Evolutionary conservation across 2,797 vertebrate genomes (phyloP).

Genomic region (Artibeus jamaicensis): DNA sequence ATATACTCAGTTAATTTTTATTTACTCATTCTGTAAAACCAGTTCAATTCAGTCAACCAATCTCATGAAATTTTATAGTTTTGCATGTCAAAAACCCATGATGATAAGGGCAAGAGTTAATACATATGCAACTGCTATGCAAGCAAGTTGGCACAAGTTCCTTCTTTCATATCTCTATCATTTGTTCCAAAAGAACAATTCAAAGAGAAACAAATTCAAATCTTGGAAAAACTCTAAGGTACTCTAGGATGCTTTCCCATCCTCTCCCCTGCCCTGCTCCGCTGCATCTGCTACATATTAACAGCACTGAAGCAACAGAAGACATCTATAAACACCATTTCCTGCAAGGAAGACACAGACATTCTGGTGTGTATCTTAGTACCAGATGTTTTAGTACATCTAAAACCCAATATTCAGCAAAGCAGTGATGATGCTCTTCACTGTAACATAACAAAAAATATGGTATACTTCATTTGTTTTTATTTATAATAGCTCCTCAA

Average conservation of each 20-base stretch:
- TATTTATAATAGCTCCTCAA: conserved; percentile 18
- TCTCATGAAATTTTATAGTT: conserved; percentile 59
- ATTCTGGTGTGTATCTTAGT: conserved; percentile 38
- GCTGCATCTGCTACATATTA: conserved; percentile 7
- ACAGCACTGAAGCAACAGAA: conserved; percentile 53
- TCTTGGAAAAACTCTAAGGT: conserved; percentile 44
- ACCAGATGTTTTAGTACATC: conserved; percentile 57
- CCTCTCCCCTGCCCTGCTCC: neutral
- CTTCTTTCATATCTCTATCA: conserved; percentile 40
- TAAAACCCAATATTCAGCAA: conserved; percentile 51
- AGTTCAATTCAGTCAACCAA: conserved; percentile 40
- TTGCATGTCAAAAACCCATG: conserved; percentile 51
- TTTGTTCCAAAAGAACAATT: conserved; percentile 37
- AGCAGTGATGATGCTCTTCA: conserved; percentile 21
- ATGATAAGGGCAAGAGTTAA: conserved; percentile 51
- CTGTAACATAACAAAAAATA: neutral
- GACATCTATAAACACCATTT: conserved; percentile 17
- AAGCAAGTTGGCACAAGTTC: conserved; percentile 32
- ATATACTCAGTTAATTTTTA: conserved; percentile 57
- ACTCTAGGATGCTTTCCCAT: neutral
- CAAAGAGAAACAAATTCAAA: conserved; percentile 58
- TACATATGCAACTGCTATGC: neutral
- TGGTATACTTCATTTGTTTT: conserved; percentile 24
- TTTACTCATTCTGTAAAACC: conserved; percentile 66
- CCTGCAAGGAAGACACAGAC: conserved; percentile 27